Evolutionary conservation across 2,888 invertebrate species (phyloP).

Genomic region (Mamestra brassicae): DNA sequence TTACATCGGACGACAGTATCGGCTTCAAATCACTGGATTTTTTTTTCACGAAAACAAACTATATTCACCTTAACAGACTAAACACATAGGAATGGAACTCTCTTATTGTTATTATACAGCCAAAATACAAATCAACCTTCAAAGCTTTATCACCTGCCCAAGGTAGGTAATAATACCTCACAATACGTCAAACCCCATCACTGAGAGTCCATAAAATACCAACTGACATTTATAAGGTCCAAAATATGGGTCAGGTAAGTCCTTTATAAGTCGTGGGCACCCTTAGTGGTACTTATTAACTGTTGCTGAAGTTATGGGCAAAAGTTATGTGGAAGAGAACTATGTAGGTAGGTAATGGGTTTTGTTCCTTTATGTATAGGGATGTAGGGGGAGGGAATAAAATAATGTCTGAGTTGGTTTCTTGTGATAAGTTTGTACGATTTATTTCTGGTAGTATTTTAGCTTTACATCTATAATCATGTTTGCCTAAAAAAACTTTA

Average conservation of each 20-base stretch:
- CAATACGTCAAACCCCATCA: slow-evolving; percentile 21
- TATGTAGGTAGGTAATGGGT: slow-evolving; percentile 16
- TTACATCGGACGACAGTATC: no score
- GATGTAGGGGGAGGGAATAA: not conserved
- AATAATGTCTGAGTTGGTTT: not conserved
- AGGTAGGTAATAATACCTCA: not conserved
- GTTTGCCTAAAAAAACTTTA: no score
- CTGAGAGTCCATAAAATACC: slow-evolving; percentile 15
- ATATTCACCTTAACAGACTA: no score
- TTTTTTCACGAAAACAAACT: no score
- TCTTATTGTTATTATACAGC: not conserved
- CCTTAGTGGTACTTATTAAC: slow-evolving; percentile 48
- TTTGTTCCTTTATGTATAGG: not conserved
- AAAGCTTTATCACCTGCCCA: not conserved
- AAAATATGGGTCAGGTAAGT: slow-evolving; percentile 49
- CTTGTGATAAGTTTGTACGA: not conserved
- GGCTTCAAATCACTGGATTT: no score
- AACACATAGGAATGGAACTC: no score
- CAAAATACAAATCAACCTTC: not conserved
- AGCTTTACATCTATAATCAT: no score
- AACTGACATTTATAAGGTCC: slow-evolving; percentile 44
- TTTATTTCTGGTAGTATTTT: no score
- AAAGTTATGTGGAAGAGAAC: slow-evolving; percentile 24
- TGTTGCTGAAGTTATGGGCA: slow-evolving; percentile 29
- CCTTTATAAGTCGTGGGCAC: slow-evolving; percentile 26